A percentile compares a stretch with the other conserved stretches of the same genome.
Evolutionary conservation across 2,797 vertebrate genomes (phyloP).

Genomic region (Oreochromis mossambicus): DNA sequence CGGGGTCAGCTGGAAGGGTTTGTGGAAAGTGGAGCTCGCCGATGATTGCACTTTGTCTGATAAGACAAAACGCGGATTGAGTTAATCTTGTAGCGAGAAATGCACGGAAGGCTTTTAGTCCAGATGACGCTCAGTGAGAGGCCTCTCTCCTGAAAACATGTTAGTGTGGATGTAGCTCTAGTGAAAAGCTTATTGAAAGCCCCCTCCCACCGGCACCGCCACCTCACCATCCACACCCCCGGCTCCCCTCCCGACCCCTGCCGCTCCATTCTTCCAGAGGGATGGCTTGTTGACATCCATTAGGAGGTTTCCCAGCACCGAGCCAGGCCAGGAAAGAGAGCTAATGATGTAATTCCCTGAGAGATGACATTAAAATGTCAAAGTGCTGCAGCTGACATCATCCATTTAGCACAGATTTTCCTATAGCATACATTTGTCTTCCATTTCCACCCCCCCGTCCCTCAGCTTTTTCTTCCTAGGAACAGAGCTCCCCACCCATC

Average conservation of each 20-base stretch:
- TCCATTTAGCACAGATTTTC: constrained; percentile 67
- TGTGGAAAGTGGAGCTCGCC: constrained; percentile 1
- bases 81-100: constrained; percentile 46
- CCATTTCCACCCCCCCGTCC: background rate
- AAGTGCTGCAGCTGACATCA: constrained; percentile 71
- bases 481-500: constrained; percentile 30
- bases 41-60: constrained; percentile 39
- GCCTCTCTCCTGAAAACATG: constrained; percentile 7
- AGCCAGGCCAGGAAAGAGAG: constrained; percentile 56
- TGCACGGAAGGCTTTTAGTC: constrained; percentile 53
- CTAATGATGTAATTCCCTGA: constrained; percentile 76
- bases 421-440: constrained; percentile 57
- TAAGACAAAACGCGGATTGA: constrained; percentile 19
- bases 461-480: background rate
- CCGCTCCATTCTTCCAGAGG: constrained; percentile 53
- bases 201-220: background rate
- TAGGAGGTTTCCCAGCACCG: constrained; percentile 72
- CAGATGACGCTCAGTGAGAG: constrained; percentile 47
- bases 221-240: background rate
- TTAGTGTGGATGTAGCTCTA: background rate
- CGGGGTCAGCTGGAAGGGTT: constrained; percentile 15
- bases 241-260: background rate
- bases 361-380: constrained; percentile 75
- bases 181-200: constrained; percentile 22
- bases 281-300: constrained; percentile 73